Evolutionary conservation across 30 jellyfish, hydroid and myxozoan genomes (phyloP).

Genomic region (Pelagia noctiluca): DNA sequence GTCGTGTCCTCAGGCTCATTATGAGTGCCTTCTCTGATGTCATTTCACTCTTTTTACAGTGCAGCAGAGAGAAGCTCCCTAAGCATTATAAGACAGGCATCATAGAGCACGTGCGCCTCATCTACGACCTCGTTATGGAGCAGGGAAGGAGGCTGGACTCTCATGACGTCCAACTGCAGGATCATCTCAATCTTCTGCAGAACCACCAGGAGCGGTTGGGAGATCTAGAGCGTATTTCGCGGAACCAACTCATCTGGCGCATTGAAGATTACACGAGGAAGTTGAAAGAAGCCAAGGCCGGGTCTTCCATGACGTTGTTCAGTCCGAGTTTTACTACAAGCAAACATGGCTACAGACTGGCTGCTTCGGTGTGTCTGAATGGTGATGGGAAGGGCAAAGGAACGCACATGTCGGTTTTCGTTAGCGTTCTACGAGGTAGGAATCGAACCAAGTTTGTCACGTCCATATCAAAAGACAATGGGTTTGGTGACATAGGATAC

Average conservation of each 20-base stretch:
- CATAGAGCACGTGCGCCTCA: constrained; percentile 95
- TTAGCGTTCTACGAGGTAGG: constrained; percentile 94
- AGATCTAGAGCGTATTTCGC: constrained; percentile 87
- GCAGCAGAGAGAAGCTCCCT: constrained; percentile 91
- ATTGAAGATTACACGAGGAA: constrained; percentile 92
- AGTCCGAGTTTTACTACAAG: constrained; percentile 98
- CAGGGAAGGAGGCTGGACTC: constrained; percentile 91
- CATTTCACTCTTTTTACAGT: too few species aligned
- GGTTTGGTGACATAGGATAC: too few species aligned
- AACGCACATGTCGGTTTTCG: constrained; percentile 94
- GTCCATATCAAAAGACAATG: too few species aligned
- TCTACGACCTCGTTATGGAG: constrained; percentile 93
- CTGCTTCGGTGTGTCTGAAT: constrained; percentile 93
- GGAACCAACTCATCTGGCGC: constrained; percentile 96
- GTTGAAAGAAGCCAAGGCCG: constrained; percentile 95
- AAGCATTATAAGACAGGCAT: constrained; percentile 96
- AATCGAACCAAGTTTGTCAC: too few species aligned
- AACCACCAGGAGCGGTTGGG: constrained; percentile 88
- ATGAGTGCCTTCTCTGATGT: too few species aligned
- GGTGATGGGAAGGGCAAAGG: constrained; percentile 99
- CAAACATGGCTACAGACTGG: constrained; percentile 93
- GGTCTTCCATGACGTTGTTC: constrained; percentile 89
- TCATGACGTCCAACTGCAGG: constrained; percentile 93
- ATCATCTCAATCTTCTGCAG: constrained; percentile 91
- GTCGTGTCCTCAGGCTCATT: too few species aligned